Conservation (phyloP, 2,113 vertebrate genomes). For the Neotoma lepida region DNA sequence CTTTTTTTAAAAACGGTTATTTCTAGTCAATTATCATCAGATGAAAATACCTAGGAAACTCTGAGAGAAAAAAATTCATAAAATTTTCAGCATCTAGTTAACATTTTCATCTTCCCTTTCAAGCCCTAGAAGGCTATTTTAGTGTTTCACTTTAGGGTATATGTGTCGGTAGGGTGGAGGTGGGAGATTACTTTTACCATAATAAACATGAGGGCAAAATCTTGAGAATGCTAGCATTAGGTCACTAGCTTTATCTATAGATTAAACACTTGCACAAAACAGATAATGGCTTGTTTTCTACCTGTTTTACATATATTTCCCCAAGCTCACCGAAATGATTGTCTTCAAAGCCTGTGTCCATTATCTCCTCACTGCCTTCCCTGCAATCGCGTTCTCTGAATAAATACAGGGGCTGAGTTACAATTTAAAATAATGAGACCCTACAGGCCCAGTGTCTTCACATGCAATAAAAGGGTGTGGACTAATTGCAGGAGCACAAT, state of each 20-base stretch:
- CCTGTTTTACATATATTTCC: slow-evolving; percentile 62
- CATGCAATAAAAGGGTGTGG: slow-evolving; percentile 74
- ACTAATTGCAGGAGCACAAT: slow-evolving; percentile 64
- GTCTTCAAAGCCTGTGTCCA: slow-evolving; percentile 57
- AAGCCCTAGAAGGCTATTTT: neutral
- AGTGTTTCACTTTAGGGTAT: neutral
- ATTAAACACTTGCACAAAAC: slow-evolving; percentile 68
- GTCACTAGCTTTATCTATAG: slow-evolving; percentile 62
- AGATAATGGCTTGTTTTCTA: slow-evolving; percentile 67
- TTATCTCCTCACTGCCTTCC: slow-evolving; percentile 61
- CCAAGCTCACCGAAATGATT: slow-evolving; percentile 72
- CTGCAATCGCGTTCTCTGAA: slow-evolving; percentile 66
- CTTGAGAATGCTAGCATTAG: neutral
- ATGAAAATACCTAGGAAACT: slow-evolving; percentile 50
- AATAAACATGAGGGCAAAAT: slow-evolving; percentile 14
- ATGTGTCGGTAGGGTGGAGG: neutral
- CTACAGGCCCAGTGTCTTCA: slow-evolving; percentile 66
- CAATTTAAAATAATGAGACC: slow-evolving; percentile 84
- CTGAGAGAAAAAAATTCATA: neutral
- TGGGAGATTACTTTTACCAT: slow-evolving; percentile 16
- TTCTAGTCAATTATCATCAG: neutral
- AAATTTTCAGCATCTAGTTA: neutral
- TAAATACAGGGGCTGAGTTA: slow-evolving; percentile 73
- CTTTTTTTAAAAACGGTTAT: neutral
- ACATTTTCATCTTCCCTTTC: neutral